Conservation (phyloP, 2,797 vertebrate species). For the Meriones psammophilus region DNA sequence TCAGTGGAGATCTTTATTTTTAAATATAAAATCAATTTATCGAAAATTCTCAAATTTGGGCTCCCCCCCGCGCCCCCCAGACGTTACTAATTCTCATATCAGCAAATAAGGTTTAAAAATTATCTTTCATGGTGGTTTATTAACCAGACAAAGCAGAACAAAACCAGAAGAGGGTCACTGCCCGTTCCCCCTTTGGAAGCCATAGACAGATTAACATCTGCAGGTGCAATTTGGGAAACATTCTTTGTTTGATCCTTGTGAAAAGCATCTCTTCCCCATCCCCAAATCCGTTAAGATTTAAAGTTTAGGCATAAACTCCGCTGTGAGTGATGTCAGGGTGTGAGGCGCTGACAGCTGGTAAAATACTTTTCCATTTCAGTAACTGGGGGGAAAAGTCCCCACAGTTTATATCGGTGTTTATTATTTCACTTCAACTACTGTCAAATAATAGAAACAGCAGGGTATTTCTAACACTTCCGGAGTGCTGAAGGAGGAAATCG, state of each 20-base stretch:
- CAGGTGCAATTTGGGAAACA: conserved; percentile 65
- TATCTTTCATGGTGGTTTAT: conserved; percentile 72
- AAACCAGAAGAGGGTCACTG: conserved; percentile 60
- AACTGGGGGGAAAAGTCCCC: background rate
- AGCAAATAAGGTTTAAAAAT: conserved; percentile 73
- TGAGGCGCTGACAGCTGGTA: background rate
- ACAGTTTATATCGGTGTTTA: conserved; percentile 42
- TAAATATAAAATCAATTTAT: conserved; percentile 6
- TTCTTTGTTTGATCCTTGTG: conserved; percentile 35
- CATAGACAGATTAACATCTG: conserved; percentile 71
- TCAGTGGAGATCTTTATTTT: background rate
- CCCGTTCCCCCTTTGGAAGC: conserved; percentile 62
- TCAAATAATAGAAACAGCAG: background rate
- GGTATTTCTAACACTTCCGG: background rate
- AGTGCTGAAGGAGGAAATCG: background rate
- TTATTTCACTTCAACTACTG: conserved; percentile 59
- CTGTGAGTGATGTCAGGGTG: background rate
- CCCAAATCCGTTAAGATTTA: conserved; percentile 22
- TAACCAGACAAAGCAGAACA: conserved; percentile 61
- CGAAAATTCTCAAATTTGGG: conserved; percentile 9
- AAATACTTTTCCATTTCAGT: conserved; percentile 56
- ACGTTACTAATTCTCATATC: conserved; percentile 33
- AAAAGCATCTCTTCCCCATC: background rate
- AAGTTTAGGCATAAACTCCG: conserved; percentile 48
- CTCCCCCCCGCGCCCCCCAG: background rate